Evolutionary conservation across 2,113 vertebrate genomes (phyloP).

Genomic region (Apistogramma diplotaenia): DNA sequence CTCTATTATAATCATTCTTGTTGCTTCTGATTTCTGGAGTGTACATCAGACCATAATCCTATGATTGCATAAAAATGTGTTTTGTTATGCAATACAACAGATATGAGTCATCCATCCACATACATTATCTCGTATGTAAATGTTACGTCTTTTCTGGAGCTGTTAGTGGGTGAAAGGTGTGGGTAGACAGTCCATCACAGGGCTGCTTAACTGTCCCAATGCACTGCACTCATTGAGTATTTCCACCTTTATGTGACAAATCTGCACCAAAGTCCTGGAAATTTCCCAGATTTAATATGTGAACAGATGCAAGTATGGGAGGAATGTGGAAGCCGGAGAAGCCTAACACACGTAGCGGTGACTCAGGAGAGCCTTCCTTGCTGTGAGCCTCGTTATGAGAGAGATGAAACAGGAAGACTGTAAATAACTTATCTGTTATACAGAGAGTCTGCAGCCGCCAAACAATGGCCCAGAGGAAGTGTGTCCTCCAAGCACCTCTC

Average conservation of each 20-base stretch:
- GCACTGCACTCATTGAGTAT: too few relatives aligned
- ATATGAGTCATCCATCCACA: neutral
- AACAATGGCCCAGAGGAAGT: slow-evolving; percentile 62
- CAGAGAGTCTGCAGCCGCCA: neutral
- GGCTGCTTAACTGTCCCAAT: neutral
- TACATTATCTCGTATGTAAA: neutral
- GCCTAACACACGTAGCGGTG: neutral
- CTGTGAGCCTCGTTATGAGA: slow-evolving; percentile 13
- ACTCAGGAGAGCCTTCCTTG: neutral
- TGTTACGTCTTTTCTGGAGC: neutral
- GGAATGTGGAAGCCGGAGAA: neutral
- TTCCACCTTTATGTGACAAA: neutral
- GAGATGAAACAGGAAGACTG: slow-evolving; percentile 36
- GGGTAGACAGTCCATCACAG: neutral
- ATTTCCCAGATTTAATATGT: neutral
- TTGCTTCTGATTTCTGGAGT: neutral
- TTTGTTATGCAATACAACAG: neutral
- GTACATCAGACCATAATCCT: neutral
- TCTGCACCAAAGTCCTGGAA: neutral
- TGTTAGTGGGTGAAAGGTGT: neutral
- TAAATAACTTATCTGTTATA: slow-evolving; percentile 49
- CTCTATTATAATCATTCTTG: neutral
- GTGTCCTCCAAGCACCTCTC: slow-evolving; percentile 21
- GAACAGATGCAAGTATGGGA: neutral
- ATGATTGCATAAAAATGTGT: neutral